Conservation (phyloP, 2,797 vertebrate genomes). For the Scyliorhinus canicula region DNA sequence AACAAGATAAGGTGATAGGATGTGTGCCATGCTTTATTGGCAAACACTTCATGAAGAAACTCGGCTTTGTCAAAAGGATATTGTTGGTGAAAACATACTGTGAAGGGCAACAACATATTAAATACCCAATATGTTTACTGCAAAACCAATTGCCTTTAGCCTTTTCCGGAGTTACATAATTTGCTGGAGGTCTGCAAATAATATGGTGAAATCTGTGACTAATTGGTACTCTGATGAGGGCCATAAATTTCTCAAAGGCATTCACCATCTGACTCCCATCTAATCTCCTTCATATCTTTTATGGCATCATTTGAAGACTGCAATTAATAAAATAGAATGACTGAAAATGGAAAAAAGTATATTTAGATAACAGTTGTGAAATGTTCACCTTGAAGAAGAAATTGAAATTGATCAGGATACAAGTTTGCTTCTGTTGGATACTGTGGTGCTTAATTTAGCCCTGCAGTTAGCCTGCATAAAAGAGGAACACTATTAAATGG, state of each 20-base stretch:
- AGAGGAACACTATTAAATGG: background rate
- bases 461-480: background rate
- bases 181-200: background rate
- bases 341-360: background rate
- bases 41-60: background rate
- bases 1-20: background rate
- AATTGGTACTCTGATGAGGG: background rate
- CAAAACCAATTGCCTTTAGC: background rate
- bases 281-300: background rate
- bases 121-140: background rate
- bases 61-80: background rate
- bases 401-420: background rate
- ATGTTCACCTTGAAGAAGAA: slow-evolving; percentile 8
- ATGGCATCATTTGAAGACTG: background rate
- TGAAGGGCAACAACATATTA: background rate
- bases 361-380: background rate
- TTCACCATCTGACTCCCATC: background rate
- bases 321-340: background rate
- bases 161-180: slow-evolving; percentile 5
- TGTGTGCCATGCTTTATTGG: background rate
- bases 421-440: background rate
- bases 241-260: background rate
- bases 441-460: background rate
- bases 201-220: background rate
- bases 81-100: background rate